Evolutionary conservation across 2,797 vertebrate species (phyloP).

Genomic region (Enteromius paludinosus): DNA sequence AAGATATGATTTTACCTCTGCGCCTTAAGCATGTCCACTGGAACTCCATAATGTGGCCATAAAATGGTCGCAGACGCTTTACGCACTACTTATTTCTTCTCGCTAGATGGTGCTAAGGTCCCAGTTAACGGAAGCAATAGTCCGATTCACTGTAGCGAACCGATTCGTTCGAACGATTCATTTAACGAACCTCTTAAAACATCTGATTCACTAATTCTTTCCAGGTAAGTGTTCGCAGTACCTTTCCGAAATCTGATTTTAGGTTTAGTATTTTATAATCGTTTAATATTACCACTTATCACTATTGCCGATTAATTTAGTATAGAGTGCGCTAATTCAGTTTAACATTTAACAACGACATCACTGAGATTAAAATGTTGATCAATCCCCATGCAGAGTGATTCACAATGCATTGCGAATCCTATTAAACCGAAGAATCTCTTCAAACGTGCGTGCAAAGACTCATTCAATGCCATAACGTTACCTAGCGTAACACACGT

Average conservation of each 20-base stretch:
- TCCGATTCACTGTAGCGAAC: background rate
- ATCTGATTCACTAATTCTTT: background rate
- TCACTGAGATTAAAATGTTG: background rate
- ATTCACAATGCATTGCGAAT: background rate
- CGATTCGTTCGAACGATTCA: background rate
- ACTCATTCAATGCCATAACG: conserved; percentile 4
- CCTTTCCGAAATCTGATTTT: background rate
- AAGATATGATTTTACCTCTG: too few species aligned
- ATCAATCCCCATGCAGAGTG: background rate
- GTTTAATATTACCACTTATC: background rate
- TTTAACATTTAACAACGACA: background rate
- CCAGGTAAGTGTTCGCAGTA: background rate
- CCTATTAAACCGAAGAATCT: background rate
- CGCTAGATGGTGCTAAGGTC: background rate
- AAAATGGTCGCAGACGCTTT: background rate
- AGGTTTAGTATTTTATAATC: background rate
- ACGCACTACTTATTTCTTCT: background rate
- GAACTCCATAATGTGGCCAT: background rate
- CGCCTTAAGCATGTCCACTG: background rate
- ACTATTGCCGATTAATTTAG: too few species aligned
- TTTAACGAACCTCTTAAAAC: background rate
- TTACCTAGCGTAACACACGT: background rate
- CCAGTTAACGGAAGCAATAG: background rate
- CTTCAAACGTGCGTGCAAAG: background rate
- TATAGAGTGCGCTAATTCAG: background rate